phyloP scores from a whole-genome alignment of 1,140 invertebrate genomes.

The Trialeurodes vaporariorum region DNA sequence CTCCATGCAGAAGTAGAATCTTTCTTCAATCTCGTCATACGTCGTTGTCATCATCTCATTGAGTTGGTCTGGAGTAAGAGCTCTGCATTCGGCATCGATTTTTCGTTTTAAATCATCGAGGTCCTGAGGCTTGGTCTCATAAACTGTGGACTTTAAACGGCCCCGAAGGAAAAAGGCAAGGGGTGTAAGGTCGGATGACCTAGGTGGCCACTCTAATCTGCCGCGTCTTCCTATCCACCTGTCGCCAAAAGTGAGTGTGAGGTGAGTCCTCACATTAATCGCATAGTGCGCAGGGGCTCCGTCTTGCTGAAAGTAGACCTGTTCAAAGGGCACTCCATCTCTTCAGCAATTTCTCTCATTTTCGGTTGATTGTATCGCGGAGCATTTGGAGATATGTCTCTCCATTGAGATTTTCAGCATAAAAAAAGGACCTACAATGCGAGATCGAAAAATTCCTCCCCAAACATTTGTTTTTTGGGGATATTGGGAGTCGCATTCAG shows the following conservation, averaged over 20 bases:
- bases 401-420: conserved; percentile 24
- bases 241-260: conserved; percentile 30
- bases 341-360: background rate
- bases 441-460: conserved; percentile 27
- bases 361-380: conserved; percentile 17
- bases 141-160: conserved; percentile 31
- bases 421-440: conserved; percentile 30
- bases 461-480: conserved; percentile 30
- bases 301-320: conserved; percentile 32
- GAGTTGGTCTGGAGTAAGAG: conserved; percentile 9
- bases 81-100: conserved; percentile 10
- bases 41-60: too few species aligned
- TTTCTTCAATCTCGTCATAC: too few species aligned
- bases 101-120: conserved; percentile 15
- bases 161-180: conserved; percentile 37
- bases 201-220: conserved; percentile 32
- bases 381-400: conserved; percentile 25
- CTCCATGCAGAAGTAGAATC: too few species aligned
- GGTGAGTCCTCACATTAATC: conserved; percentile 24
- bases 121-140: too few species aligned
- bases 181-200: conserved; percentile 34
- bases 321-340: background rate
- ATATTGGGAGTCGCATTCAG: too few species aligned
- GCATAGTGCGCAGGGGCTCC: conserved; percentile 32
- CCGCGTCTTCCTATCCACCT: conserved; percentile 35